phyloP scores from a whole-genome alignment of 2,797 vertebrate species.

The Tapera naevia region DNA sequence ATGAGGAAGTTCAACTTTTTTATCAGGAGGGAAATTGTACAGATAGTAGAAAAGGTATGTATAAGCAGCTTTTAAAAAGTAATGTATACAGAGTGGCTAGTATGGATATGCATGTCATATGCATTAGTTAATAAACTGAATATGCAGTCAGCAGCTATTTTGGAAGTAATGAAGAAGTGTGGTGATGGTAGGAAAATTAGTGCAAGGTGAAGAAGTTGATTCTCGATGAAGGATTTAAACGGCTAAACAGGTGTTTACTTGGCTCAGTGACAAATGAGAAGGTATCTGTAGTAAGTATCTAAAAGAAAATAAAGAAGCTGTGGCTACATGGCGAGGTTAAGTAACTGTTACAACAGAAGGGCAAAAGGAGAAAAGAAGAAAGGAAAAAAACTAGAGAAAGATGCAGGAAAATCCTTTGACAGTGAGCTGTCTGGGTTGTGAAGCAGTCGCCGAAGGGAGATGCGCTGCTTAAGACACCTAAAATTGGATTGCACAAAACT shows the following conservation, averaged over 20 bases:
- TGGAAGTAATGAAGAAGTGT: background rate
- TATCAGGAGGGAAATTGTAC: background rate
- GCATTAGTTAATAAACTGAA: background rate
- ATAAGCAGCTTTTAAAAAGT: background rate
- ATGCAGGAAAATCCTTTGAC: background rate
- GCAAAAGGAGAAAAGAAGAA: background rate
- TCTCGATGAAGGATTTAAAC: conserved; percentile 8
- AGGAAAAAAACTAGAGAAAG: background rate
- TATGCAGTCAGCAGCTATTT: conserved; percentile 1
- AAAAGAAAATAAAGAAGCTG: background rate
- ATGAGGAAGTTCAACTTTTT: background rate
- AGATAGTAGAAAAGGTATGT: background rate
- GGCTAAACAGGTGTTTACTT: conserved; percentile 17
- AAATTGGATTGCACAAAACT: background rate
- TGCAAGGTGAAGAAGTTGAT: conserved; percentile 22
- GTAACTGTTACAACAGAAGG: background rate
- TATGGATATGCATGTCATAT: background rate
- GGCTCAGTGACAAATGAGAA: background rate
- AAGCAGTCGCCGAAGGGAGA: background rate
- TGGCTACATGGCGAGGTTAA: background rate
- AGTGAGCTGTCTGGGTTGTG: background rate
- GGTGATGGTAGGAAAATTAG: background rate
- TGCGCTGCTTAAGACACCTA: no score
- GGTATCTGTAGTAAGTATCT: background rate
- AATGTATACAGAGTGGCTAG: background rate